phyloP scores from a whole-genome alignment of 2,113 vertebrate species.

The Athene noctua region DNA sequence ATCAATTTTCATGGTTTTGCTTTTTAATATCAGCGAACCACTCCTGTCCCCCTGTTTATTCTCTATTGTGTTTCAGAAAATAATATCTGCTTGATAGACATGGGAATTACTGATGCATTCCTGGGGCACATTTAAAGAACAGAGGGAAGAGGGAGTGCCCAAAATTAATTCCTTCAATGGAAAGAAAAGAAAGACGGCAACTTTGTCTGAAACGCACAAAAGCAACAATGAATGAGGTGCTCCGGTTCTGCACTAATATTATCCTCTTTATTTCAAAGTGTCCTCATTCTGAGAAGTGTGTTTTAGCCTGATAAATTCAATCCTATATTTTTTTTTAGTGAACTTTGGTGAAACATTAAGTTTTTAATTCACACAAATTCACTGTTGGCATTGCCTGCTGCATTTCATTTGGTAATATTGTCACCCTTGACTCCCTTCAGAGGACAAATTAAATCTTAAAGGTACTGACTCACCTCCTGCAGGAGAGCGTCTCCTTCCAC shows the following conservation, averaged over 20 bases:
- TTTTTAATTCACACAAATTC: background rate
- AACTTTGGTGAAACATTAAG: background rate
- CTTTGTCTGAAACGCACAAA: background rate
- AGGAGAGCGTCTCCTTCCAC: background rate
- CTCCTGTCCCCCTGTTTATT: background rate
- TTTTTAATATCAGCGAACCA: background rate
- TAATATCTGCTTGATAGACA: background rate
- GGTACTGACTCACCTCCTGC: background rate
- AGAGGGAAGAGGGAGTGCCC: background rate
- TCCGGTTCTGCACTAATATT: background rate
- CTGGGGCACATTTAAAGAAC: background rate
- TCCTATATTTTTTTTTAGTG: background rate
- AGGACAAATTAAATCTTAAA: background rate
- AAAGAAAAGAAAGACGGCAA: background rate
- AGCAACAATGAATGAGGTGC: background rate
- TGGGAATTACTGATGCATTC: slow-evolving; percentile 13
- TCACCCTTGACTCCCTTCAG: background rate
- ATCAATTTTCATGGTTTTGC: background rate
- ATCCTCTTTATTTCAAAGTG: background rate
- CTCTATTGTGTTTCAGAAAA: background rate
- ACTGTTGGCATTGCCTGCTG: background rate
- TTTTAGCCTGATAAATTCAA: background rate
- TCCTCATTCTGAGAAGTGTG: background rate
- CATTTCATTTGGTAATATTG: background rate
- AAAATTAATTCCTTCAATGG: background rate